phyloP scores from a whole-genome alignment of 1,140 invertebrate species.

The Drosophila ohnishii region DNA sequence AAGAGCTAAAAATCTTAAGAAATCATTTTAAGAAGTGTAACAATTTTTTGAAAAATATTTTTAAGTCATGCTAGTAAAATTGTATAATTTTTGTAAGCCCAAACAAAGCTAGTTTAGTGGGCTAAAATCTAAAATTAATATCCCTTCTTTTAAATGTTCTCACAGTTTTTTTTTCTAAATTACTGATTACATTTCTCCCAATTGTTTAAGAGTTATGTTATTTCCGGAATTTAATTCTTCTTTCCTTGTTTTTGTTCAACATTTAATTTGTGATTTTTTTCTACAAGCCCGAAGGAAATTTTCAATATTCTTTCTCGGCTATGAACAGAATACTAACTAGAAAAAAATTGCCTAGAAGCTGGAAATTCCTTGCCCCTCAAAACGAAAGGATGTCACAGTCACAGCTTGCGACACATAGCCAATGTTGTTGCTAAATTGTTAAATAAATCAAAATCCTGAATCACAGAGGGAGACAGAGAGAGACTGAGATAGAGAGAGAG shows the following conservation, averaged over 20 bases:
- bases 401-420: slow-evolving; percentile 63
- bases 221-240: slow-evolving; percentile 2
- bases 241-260: neutral
- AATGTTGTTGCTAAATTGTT: slow-evolving; percentile 72
- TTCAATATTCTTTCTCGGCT: slow-evolving; percentile 6
- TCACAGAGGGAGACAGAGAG: slow-evolving; percentile 1
- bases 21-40: neutral
- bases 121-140: neutral
- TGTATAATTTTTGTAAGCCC: neutral
- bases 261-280: slow-evolving; percentile 27
- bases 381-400: slow-evolving; percentile 36
- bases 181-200: neutral
- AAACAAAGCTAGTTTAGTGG: neutral
- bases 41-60: neutral
- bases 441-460: slow-evolving; percentile 77
- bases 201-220: too few relatives aligned
- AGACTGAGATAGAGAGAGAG: neutral
- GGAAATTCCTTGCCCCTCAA: neutral
- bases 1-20: too few relatives aligned
- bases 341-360: slow-evolving; percentile 5
- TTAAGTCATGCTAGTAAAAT: neutral
- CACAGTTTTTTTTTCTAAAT: neutral
- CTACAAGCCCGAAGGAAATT: slow-evolving; percentile 15
- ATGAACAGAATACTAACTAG: neutral
- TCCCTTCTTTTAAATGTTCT: neutral